Base-by-base conservation (phyloP, 37 sponge, comb jelly and placozoan genomes). In the Agelas oroides region DNA sequence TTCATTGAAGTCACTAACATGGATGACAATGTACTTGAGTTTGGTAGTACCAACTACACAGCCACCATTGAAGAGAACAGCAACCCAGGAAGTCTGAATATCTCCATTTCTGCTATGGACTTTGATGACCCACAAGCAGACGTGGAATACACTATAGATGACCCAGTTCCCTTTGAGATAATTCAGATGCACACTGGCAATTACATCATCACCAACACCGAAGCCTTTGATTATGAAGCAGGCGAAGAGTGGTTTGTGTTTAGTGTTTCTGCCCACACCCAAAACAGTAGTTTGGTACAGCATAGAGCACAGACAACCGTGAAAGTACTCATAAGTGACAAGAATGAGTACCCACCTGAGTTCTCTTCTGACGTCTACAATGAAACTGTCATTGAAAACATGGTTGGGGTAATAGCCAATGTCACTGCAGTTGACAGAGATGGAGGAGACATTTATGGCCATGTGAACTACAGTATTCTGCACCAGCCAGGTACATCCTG, bases 21-120 rank as follows among this genome's bases (percentile, higher is more conserved):
- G 20, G 84, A 89, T 83, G 91, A 90, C 39, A 84, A 84, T 67
- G 23, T n/a, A 19, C 85, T 85, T 23, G 76, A 54, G n/a, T 80
- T 90, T 34, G 75, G 30, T 21, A 53, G 19, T 28, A 63, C 80
- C 0, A 20, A 14, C 1, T 90, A 90, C 46, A 62, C 32, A 63
- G 68, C 38, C 85, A 28, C 1, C 20, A 24, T 90, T 6, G 23
- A 56, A 1, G 91, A 90, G 55, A 80, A 85, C 53, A 74, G 24
- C 20, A 67, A 27, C 21, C 75, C 75, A 28, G 80, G 62, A 15
- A 1, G n/a, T n/a, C 27, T 90, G 37, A 53, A 52, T 20, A 19
- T 90, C 19, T 11, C 54, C 23, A 53, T 90, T 0, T 70, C 30
- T 40, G 86, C 86, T 24, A 65, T 34, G 34, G 86, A 80, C 75